phyloP scores from a whole-genome alignment of 2,113 vertebrate species.

The Chloropsis cyanopogon region DNA sequence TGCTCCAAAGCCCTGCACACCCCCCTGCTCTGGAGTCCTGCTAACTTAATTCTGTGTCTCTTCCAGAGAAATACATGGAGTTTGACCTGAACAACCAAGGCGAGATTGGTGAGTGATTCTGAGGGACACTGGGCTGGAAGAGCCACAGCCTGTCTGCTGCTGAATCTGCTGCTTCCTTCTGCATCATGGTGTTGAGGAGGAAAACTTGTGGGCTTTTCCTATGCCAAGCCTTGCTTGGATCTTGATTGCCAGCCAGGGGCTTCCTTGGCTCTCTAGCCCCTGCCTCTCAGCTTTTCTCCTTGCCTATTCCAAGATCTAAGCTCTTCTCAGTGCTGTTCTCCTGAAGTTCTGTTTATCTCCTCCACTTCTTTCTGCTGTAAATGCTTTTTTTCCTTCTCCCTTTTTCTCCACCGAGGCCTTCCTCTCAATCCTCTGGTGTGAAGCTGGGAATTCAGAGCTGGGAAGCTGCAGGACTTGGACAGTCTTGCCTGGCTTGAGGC shows the following conservation, averaged over 20 bases:
- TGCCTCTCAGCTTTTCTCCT: background rate
- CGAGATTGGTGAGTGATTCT: conserved; percentile 90
- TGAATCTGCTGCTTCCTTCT: background rate
- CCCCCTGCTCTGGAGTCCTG: background rate
- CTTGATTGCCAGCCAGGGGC: background rate
- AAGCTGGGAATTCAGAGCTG: background rate
- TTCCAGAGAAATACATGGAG: conserved; percentile 95
- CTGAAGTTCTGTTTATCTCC: background rate
- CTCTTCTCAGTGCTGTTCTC: background rate
- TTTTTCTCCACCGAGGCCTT: background rate
- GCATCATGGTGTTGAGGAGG: background rate
- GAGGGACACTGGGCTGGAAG: background rate
- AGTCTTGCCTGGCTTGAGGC: background rate
- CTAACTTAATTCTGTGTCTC: conserved; percentile 59
- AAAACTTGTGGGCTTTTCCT: background rate
- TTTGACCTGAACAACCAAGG: conserved; percentile 97
- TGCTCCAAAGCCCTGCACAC: background rate
- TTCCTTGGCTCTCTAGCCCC: background rate
- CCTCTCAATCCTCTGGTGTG: background rate
- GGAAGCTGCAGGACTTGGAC: background rate
- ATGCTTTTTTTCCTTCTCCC: background rate
- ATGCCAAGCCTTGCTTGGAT: background rate
- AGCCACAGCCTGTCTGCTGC: background rate
- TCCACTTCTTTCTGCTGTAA: background rate
- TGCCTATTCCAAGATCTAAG: background rate